A percentile compares a stretch with the other conserved stretches of the same genome.
Conservation (phyloP, 2,113 vertebrate genomes). For the Periophthalmodon schlosseri region DNA sequence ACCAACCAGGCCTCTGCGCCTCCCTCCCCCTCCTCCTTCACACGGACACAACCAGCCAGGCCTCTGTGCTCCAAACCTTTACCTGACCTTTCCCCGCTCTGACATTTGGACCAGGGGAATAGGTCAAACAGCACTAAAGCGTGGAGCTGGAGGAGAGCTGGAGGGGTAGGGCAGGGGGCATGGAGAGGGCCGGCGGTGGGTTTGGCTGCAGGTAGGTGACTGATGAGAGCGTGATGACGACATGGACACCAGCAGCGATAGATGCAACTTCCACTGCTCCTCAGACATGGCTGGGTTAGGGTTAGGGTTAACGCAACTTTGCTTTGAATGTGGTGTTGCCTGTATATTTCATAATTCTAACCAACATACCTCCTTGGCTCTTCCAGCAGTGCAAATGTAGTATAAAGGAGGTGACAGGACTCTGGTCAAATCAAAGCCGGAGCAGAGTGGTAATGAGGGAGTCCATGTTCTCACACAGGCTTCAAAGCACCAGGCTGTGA, state of each 20-base stretch:
- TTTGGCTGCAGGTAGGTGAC: constrained; percentile 6
- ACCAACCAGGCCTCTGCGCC: background rate
- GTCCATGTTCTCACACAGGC: background rate
- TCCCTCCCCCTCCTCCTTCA: constrained; percentile 12
- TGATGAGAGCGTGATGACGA: background rate
- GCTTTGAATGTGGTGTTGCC: too few relatives aligned
- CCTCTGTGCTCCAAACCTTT: constrained; percentile 61
- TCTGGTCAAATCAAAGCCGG: background rate
- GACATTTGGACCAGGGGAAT: constrained; percentile 65
- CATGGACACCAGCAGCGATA: background rate
- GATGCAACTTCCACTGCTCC: background rate
- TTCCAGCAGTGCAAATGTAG: background rate
- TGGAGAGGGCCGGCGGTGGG: background rate
- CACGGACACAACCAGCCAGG: constrained; percentile 39
- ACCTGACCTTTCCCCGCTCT: constrained; percentile 67
- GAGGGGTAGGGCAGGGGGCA: background rate
- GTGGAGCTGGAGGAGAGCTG: constrained; percentile 4
- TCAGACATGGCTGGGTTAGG: background rate
- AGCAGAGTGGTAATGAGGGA: background rate
- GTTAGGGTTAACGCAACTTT: too few relatives aligned
- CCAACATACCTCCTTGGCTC: too few relatives aligned
- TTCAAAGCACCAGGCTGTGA: background rate
- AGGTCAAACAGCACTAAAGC: constrained; percentile 68
- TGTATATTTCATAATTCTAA: too few relatives aligned
- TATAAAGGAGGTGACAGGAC: background rate